A percentile compares a stretch with the other conserved stretches of the same genome.
Conservation (phyloP, 2,113 vertebrate species). For the Hippocampus abdominalis region DNA sequence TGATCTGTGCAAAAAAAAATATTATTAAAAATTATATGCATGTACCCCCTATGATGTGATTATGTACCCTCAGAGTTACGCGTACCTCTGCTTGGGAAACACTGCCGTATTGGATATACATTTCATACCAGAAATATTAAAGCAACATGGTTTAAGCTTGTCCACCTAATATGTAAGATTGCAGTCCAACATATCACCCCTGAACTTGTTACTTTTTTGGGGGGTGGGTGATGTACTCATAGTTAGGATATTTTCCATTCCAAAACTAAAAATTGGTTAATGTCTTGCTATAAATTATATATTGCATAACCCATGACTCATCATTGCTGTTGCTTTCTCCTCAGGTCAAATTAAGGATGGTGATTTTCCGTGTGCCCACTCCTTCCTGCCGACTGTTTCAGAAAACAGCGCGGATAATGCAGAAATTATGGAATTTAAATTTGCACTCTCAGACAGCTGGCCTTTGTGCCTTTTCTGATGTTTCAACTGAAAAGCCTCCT, state of each 20-base stretch:
- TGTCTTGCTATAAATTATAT: background rate
- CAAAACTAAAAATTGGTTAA: background rate
- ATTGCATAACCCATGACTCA: background rate
- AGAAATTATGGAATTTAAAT: conserved; percentile 37
- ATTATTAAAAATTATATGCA: too few relatives aligned
- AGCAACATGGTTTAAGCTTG: background rate
- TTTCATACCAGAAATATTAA: background rate
- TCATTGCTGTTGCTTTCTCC: conserved; percentile 13
- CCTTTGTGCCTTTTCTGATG: conserved; percentile 27
- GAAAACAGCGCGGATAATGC: conserved; percentile 35
- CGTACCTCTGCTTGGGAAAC: too few relatives aligned
- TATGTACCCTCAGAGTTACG: too few relatives aligned
- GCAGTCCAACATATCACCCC: background rate
- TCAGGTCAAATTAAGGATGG: conserved; percentile 29
- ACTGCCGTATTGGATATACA: background rate
- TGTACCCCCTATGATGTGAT: too few relatives aligned
- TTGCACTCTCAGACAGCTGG: conserved; percentile 21
- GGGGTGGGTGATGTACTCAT: background rate
- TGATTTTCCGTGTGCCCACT: conserved; percentile 26
- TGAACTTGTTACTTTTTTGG: background rate
- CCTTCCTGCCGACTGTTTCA: conserved; percentile 22
- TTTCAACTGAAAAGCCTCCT: conserved; percentile 36
- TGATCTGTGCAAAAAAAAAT: too few relatives aligned
- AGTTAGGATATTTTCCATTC: background rate
- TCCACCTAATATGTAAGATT: background rate